Conservation (phyloP, 2,888 invertebrate species). For the Calameuta pallipes region DNA sequence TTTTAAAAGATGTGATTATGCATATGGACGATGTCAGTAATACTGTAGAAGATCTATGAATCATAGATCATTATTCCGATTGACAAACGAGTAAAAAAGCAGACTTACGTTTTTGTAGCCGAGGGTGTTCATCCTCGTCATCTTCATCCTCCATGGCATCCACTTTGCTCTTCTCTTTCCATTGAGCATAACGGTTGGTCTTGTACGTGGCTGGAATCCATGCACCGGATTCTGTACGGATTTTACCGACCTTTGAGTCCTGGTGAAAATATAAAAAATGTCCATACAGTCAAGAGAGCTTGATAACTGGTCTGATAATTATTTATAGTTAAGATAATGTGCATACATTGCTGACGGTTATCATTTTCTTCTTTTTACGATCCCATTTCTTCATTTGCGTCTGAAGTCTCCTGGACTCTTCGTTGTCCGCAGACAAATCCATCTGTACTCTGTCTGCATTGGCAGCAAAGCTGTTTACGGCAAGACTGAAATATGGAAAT, state of each 20-base stretch:
- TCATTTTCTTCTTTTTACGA: constrained; percentile 95
- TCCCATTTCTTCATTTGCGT: constrained; percentile 87
- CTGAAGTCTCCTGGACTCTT: constrained; percentile 72
- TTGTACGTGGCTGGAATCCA: constrained; percentile 96
- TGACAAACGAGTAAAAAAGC: background rate
- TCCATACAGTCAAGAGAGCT: background rate
- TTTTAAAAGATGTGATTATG: background rate
- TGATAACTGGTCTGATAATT: constrained; percentile 10
- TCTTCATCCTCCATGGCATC: constrained; percentile 64
- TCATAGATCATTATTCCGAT: background rate
- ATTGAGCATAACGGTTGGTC: constrained; percentile 87
- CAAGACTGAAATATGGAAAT: constrained; percentile 69
- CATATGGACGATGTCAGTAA: background rate
- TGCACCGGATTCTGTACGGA: constrained; percentile 94
- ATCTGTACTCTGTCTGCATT: constrained; percentile 84
- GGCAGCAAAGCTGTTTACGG: constrained; percentile 82
- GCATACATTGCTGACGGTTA: constrained; percentile 75
- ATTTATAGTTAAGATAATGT: constrained; percentile 19
- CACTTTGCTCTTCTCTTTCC: constrained; percentile 82
- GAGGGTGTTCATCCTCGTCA: constrained; percentile 61
- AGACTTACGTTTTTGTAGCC: constrained; percentile 48
- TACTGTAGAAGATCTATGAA: background rate
- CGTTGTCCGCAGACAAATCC: constrained; percentile 87
- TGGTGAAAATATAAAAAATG: constrained; percentile 39
- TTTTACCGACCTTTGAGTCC: constrained; percentile 77